phyloP scores from a whole-genome alignment of 2,113 vertebrate species.

The Sialia sialis region DNA sequence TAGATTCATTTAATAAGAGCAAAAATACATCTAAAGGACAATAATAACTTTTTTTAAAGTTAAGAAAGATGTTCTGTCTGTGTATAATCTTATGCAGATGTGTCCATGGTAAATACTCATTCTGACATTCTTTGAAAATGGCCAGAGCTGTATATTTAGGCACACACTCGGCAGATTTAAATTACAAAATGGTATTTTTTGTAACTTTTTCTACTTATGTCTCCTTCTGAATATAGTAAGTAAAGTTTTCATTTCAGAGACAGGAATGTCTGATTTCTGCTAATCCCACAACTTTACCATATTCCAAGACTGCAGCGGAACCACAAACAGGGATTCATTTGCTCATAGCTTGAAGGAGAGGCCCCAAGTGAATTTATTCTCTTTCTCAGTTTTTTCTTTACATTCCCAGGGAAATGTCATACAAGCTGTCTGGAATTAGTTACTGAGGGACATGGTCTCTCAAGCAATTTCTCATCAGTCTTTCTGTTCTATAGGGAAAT shows the following conservation, averaged over 20 bases:
- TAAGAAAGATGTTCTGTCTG: conserved; percentile 33
- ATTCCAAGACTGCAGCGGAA: neutral
- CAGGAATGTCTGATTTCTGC: conserved; percentile 66
- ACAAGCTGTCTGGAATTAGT: conserved; percentile 48
- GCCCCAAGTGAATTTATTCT: conserved; percentile 12
- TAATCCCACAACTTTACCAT: conserved; percentile 61
- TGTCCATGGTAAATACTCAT: conserved; percentile 43
- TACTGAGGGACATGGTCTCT: conserved; percentile 33
- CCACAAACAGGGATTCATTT: conserved; percentile 8
- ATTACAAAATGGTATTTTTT: conserved; percentile 62
- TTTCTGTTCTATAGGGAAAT: conserved; percentile 47
- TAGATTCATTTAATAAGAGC: conserved; percentile 35
- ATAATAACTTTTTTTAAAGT: neutral
- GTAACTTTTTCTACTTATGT: conserved; percentile 36
- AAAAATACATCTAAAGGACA: conserved; percentile 49
- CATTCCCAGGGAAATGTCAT: conserved; percentile 62
- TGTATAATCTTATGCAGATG: conserved; percentile 68
- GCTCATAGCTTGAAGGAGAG: conserved; percentile 17
- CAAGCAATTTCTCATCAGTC: conserved; percentile 52
- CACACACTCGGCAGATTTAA: conserved; percentile 44
- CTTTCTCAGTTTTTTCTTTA: conserved; percentile 49
- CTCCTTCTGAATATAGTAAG: conserved; percentile 30
- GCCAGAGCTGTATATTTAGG: conserved; percentile 51
- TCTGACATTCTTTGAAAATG: conserved; percentile 53
- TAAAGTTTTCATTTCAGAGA: conserved; percentile 51